Evolutionary conservation across 2,888 invertebrate species (phyloP).

Genomic region (Trichopria drosophilae): DNA sequence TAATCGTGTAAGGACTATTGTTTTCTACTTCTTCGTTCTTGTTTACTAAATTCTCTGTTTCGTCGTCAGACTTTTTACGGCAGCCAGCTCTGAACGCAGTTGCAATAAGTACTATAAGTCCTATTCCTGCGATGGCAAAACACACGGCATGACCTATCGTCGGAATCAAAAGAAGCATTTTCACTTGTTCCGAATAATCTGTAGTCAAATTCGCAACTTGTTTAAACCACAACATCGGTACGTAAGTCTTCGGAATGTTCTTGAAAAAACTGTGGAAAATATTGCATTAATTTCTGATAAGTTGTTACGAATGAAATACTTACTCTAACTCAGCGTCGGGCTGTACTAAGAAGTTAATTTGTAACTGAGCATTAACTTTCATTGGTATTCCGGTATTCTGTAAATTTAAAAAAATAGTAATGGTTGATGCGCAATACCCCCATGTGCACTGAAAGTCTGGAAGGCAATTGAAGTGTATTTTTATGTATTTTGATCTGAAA

Average conservation of each 20-base stretch:
- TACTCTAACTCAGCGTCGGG: conserved; percentile 63
- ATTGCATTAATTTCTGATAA: no score
- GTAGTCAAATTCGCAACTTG: conserved; percentile 67
- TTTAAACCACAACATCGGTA: conserved; percentile 78
- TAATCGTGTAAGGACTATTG: no score
- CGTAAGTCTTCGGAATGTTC: conserved; percentile 61
- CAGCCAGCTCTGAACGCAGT: no score
- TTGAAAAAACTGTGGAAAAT: conserved; percentile 65
- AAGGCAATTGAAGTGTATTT: no score
- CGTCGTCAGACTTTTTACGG: no score
- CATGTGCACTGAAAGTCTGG: no score
- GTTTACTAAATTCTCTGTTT: no score
- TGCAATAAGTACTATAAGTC: no score
- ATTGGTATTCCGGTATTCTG: conserved; percentile 75
- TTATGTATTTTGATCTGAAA: no score
- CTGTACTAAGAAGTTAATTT: conserved; percentile 71
- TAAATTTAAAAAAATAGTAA: conserved; percentile 30
- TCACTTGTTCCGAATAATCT: conserved; percentile 63
- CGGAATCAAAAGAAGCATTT: conserved; percentile 61
- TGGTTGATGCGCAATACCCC: no score
- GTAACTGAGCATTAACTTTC: conserved; percentile 71
- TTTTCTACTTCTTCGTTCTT: no score
- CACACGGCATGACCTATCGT: conserved; percentile 63
- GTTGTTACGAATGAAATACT: conserved; percentile 56
- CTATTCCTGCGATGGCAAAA: conserved; percentile 61